Evolutionary conservation across 2,888 invertebrate genomes (phyloP), one percentile per base, ranked within the genome.

Genomic region (Drepana falcataria): DNA sequence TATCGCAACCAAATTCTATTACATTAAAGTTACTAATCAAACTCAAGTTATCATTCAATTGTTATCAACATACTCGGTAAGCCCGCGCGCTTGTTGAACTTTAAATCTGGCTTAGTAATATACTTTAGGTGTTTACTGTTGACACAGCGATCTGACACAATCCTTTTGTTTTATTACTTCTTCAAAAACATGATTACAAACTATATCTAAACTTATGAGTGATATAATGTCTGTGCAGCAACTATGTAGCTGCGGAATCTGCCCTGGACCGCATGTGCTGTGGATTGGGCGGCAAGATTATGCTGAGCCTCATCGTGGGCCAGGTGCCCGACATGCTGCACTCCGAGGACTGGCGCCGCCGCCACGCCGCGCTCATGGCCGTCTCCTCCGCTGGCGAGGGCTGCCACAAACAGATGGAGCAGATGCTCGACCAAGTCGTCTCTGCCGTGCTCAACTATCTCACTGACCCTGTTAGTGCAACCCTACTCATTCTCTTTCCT

Each of bases 341-440:
- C 51, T 95, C 95, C 63, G 92, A 93, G 7, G 95, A 96, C 75
- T 97, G 97, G 97, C 95, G 95, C 69, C 95, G 95, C 65, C 93
- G 97, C n/a, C 97, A 99, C 86, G 99, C 99, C 48, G 99, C 98
- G 2, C 93, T 99, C 47, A 99, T 99, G 99, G 99, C 99, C 0
- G 95, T 99, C 51, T 99, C 99, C 4, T 98, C 99, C 0, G 96
- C 98, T 58, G 99, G 99, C 3, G 99, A 99, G 91, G 99, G 99
- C 35, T 99, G 99, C 79, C 98, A 98, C 80, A 97, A 98, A 79
- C 98, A 99, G 85, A 99, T 99, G 99, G 98, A 98, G 83, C 93
- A 93, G 53, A 95, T 98, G 92, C 92, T 99, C n/a, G 95, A 95
- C 55, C 96, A 97, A 87, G 96, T 99, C 47, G 96, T 99, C 87